These are phyloP conservation scores for Pristiophorus japonicus DNA, from an alignment of 2,113 vertebrate species.

Conservation along the genomic window DNA sequence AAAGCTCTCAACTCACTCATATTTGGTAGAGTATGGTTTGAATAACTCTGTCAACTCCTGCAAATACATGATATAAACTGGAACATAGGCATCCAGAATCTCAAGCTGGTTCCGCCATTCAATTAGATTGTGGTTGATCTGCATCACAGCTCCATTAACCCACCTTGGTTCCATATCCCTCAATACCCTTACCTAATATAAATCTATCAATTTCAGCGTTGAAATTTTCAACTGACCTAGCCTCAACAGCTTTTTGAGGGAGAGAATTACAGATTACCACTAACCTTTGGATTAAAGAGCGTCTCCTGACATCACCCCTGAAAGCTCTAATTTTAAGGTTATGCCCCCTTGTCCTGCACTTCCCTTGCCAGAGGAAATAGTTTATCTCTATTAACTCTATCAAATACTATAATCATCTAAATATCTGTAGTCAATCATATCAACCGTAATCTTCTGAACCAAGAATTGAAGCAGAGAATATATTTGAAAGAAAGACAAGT, in stretches of 20 bases:
- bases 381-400: background rate
- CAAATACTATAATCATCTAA: background rate
- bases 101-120: background rate
- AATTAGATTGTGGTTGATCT: background rate
- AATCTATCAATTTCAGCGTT: background rate
- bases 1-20: too few species aligned
- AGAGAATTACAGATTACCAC: background rate
- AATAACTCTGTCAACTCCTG: background rate
- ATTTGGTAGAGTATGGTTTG: background rate
- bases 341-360: background rate
- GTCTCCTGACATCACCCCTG: background rate
- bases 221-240: background rate
- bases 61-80: background rate
- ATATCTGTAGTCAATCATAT: background rate
- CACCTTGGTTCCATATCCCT: background rate
- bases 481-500: background rate
- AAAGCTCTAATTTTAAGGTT: background rate
- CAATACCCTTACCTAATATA: background rate
- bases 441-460: background rate
- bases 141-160: background rate
- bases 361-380: background rate
- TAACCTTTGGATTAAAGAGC: background rate
- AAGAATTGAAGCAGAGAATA: too few species aligned
- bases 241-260: background rate
- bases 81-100: background rate